Percentiles rank a stretch among this genome's conserved stretches.
These are phyloP conservation scores for Amorpha juglandis DNA, from an alignment of 2,888 invertebrate genomes.

Conservation along the genomic window DNA sequence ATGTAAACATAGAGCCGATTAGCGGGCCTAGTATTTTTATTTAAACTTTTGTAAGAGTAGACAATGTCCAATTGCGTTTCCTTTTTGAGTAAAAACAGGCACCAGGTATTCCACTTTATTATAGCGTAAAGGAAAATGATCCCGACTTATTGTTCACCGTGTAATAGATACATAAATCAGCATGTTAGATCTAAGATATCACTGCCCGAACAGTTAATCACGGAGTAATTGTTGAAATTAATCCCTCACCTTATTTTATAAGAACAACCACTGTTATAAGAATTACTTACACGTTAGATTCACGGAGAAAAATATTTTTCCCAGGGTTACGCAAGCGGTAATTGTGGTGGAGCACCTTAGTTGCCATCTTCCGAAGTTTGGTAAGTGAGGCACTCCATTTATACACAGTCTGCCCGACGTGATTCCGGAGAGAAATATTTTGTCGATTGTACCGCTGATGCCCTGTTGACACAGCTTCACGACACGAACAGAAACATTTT, in stretches of 20 bases:
- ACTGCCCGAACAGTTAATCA: constrained; percentile 68
- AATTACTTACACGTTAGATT: constrained; percentile 83
- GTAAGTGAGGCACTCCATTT: constrained; percentile 84
- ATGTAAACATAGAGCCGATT: constrained; percentile 65
- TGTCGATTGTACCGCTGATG: constrained; percentile 82
- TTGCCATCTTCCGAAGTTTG: constrained; percentile 84
- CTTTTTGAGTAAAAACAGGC: constrained; percentile 55
- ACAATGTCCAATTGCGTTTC: constrained; percentile 54
- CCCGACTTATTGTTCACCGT: constrained; percentile 58
- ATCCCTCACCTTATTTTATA: constrained; percentile 60
- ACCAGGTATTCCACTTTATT: constrained; percentile 56
- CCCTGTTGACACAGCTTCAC: constrained; percentile 72
- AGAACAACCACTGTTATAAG: constrained; percentile 76
- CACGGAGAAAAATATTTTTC: constrained; percentile 84
- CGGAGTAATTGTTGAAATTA: constrained; percentile 62
- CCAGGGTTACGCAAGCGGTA: constrained; percentile 85
- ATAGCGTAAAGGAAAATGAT: constrained; percentile 57
- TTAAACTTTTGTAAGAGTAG: constrained; percentile 65
- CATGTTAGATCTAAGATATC: constrained; percentile 74
- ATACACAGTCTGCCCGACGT: constrained; percentile 82
- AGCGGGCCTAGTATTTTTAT: constrained; percentile 74
- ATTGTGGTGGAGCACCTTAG: constrained; percentile 84
- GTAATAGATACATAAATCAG: constrained; percentile 62
- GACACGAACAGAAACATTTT: constrained; percentile 68
- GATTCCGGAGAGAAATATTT: constrained; percentile 85